These are phyloP conservation scores for Pedionomus torquatus DNA, from an alignment of 2,113 vertebrate genomes.

Conservation along the genomic window DNA sequence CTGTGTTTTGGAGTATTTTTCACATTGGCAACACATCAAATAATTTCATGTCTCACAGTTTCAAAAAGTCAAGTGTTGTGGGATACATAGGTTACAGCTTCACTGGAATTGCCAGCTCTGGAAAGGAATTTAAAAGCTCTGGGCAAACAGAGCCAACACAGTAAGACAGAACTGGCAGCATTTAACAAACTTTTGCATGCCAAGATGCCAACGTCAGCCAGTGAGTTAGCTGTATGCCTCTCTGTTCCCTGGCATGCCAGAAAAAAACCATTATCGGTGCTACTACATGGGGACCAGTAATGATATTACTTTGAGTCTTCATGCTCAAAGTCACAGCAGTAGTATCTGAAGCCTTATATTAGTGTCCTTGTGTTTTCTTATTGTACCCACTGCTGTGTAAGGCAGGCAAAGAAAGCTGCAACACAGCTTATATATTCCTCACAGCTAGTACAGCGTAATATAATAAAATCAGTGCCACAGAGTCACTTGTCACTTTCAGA, in stretches of 20 bases:
- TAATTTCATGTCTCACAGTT: background rate
- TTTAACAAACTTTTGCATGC: background rate
- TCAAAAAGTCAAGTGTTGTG: background rate
- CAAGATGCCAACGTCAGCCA: background rate
- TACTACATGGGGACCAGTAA: background rate
- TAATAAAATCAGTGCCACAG: constrained; percentile 31
- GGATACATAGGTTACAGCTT: background rate
- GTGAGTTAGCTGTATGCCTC: background rate
- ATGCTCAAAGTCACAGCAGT: background rate
- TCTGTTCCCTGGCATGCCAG: background rate
- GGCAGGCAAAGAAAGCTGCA: background rate
- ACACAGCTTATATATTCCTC: background rate
- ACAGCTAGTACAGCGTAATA: background rate
- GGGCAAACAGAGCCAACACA: background rate
- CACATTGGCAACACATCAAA: background rate
- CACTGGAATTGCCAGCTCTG: background rate
- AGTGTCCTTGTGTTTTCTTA: background rate
- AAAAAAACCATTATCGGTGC: background rate
- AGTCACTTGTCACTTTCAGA: constrained; percentile 53
- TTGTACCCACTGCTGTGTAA: background rate
- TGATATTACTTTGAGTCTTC: background rate
- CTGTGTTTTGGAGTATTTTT: background rate
- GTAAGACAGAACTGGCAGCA: background rate
- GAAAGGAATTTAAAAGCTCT: background rate
- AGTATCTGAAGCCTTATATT: background rate